These are phyloP conservation scores for Cebuella pygmaea DNA, from an alignment of 2,797 vertebrate genomes.

Conservation along the genomic window DNA sequence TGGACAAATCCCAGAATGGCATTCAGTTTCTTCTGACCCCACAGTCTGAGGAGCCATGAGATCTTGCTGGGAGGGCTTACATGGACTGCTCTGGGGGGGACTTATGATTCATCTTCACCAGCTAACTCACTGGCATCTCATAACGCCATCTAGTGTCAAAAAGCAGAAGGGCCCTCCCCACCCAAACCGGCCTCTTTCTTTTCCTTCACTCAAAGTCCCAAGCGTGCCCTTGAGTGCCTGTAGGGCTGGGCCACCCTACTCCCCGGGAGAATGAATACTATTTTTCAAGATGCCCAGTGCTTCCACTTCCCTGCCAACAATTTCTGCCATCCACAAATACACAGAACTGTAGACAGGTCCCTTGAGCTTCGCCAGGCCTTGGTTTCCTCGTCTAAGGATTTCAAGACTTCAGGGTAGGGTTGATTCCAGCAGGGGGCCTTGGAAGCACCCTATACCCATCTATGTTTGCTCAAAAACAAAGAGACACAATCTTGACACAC, in stretches of 20 bases:
- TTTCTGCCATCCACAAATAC: background rate
- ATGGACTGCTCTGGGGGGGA: background rate
- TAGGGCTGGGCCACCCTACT: background rate
- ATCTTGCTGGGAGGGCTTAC: background rate
- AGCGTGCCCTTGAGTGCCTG: background rate
- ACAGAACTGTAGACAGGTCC: background rate
- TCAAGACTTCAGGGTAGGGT: background rate
- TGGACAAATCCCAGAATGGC: constrained; percentile 4
- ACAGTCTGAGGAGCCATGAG: background rate
- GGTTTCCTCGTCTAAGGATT: background rate
- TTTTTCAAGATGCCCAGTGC: background rate
- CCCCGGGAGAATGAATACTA: background rate
- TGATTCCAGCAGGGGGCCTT: background rate
- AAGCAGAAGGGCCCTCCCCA: background rate
- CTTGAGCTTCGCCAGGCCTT: background rate
- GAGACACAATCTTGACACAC: constrained; percentile 67
- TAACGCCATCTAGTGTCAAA: constrained; percentile 68
- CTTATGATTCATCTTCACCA: background rate
- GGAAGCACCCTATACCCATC: background rate
- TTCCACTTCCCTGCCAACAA: constrained; percentile 11
- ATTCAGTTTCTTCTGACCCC: constrained; percentile 22
- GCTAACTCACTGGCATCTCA: background rate
- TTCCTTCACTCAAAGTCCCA: background rate
- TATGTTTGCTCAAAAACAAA: constrained; percentile 42
- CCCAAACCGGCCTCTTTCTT: background rate